Percentiles rank a stretch among this genome's conserved stretches.
phyloP scores from a whole-genome alignment of 2,797 vertebrate genomes.

The Carduelis carduelis region DNA sequence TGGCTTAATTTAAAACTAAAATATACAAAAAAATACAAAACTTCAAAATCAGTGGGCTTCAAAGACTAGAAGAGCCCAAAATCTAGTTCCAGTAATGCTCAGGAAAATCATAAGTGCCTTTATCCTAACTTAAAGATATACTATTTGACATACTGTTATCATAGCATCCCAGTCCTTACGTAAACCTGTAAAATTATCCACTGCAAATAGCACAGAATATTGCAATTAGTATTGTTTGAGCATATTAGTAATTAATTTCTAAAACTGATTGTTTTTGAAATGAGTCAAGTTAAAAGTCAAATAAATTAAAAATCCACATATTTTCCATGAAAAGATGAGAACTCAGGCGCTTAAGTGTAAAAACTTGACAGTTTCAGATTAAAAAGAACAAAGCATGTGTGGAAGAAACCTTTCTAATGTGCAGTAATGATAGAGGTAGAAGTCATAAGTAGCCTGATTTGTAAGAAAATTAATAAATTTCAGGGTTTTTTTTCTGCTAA shows the following conservation, averaged over 20 bases:
- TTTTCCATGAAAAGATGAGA: not conserved
- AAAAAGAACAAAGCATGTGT: not conserved
- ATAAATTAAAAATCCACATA: not conserved
- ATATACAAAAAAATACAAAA: not conserved
- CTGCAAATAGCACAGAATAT: not conserved
- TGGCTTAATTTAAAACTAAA: conserved; percentile 11
- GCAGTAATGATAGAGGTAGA: not conserved
- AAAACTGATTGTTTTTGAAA: not conserved
- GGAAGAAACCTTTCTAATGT: not conserved
- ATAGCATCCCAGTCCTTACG: not conserved
- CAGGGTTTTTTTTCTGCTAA: not conserved
- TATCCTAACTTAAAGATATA: not conserved
- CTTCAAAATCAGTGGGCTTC: not conserved
- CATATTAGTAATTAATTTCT: not conserved
- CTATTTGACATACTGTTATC: not conserved
- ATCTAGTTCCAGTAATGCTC: not conserved
- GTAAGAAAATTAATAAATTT: not conserved
- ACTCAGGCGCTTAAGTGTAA: not conserved
- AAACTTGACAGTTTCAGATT: not conserved
- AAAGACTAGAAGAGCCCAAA: not conserved
- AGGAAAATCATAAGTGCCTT: not conserved
- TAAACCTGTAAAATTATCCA: not conserved
- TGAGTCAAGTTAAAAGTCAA: not conserved
- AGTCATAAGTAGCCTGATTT: not conserved
- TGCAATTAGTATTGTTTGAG: not conserved